These are phyloP conservation scores for Heliconius ethilla DNA, from an alignment of 2,888 invertebrate genomes.

Conservation along the genomic window DNA sequence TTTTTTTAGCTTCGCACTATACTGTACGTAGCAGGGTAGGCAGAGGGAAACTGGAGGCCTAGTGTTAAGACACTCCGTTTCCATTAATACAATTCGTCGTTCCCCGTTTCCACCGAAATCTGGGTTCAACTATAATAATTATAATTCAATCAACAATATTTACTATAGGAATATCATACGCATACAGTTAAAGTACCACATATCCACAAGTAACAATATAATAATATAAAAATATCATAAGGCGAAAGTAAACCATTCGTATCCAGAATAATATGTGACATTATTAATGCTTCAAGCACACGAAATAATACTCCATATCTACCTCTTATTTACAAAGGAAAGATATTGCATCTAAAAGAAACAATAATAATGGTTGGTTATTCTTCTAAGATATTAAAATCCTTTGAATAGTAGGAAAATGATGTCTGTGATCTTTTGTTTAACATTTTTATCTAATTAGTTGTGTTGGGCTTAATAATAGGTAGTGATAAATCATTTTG, in stretches of 20 bases:
- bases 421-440: neutral
- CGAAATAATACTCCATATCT: constrained; percentile 21
- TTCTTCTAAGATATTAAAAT: neutral
- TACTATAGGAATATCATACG: neutral
- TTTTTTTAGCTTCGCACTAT: neutral
- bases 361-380: constrained; percentile 3
- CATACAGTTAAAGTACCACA: neutral
- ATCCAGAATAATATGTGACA: constrained; percentile 28
- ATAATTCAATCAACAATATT: neutral
- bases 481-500: neutral
- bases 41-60: neutral
- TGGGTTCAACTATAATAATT: neutral
- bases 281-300: constrained; percentile 34
- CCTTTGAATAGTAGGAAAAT: neutral
- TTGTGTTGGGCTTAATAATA: neutral
- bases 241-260: constrained; percentile 14
- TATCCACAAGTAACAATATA: neutral
- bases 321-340: constrained; percentile 12
- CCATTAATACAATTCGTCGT: neutral
- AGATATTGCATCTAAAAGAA: constrained; percentile 24
- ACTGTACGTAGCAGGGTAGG: neutral
- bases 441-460: neutral
- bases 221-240: neutral
- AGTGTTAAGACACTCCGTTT: neutral
- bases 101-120: too few relatives aligned